phyloP scores from a whole-genome alignment of 2,797 vertebrate genomes.

The Arremon aurantiirostris region DNA sequence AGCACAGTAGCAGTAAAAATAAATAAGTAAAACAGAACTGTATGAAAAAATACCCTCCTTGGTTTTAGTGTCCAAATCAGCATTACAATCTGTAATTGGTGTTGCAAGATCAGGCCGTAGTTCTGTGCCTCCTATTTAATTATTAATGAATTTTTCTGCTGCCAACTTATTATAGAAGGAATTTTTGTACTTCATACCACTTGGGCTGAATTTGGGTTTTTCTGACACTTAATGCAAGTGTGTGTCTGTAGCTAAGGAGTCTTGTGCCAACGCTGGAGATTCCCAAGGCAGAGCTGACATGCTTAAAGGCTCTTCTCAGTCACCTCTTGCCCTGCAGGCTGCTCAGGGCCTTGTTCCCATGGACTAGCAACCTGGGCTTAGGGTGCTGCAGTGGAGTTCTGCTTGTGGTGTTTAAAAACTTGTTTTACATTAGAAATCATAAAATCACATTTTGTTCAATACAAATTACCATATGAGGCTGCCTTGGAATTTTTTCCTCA shows the following conservation, averaged over 20 bases:
- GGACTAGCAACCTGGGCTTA: neutral
- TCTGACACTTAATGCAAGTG: neutral
- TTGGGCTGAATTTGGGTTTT: neutral
- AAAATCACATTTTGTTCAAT: neutral
- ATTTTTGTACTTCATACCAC: neutral
- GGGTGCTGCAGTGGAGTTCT: neutral
- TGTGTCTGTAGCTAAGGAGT: neutral
- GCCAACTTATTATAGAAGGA: neutral
- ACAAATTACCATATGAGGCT: neutral
- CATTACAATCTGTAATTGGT: accelerated
- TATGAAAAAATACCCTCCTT: neutral
- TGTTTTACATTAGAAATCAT: neutral
- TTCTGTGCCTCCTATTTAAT: neutral
- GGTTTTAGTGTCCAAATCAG: neutral
- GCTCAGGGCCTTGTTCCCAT: neutral
- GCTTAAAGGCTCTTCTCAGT: neutral
- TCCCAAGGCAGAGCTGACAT: neutral
- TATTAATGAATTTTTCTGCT: neutral
- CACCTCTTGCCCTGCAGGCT: neutral
- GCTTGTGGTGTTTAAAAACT: neutral
- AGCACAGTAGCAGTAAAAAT: neutral
- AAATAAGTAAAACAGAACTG: neutral
- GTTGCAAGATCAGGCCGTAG: neutral
- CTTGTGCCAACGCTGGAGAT: neutral
- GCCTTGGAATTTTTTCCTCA: neutral